Base-by-base conservation (phyloP, 2,888 invertebrate species). In the Cistogaster globosa region DNA sequence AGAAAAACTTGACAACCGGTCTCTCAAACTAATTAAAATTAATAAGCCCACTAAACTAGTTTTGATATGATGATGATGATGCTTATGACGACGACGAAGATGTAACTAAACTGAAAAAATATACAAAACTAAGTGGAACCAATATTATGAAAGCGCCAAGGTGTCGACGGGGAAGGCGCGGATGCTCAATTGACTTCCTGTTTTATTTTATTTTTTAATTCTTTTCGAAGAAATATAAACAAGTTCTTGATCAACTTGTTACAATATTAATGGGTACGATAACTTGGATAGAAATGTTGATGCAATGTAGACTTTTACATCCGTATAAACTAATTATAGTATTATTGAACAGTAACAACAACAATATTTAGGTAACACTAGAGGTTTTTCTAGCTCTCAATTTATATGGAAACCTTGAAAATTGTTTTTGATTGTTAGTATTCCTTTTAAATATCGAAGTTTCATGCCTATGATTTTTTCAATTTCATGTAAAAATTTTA, bases 101-200 rank as follows among this genome's bases (percentile, higher is more conserved):
- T 63, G 63, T 9, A 45, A 45, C 67, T 62, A 45, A 51, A 16
- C 26, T 38, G 9, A 18, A 79, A 71, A 48, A 36, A 68, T 14
- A 57, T 26, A 76, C 22, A 6, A 42, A 72, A 65, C 42, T 26
- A 74, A 86, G 51, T 80, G 53, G 53, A 60, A 76, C 20, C 60
- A 76, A 74, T 68, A 60, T 76, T 63, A 79, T 76, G 57, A 67
- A 67, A 83, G 86, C 83, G 83, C 78, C 81, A 83, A 84, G 67
- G 76, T 87, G 87, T 77, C 86, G 87, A 87, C 87, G 82, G 81
- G 72, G 77, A 81, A 83, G 82, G 87, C 83, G 84, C 87, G 83
- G 81, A 86, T 86, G 83, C 82, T 68, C 81, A 86, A 84, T 76
- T 83, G 62, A 87, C 87, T 87, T 87, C 87, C 87, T 86, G 86